Percentiles rank a stretch among this genome's conserved stretches.
Evolutionary conservation across 2,113 vertebrate species (phyloP).

Genomic region (Poicephalus gulielmi): DNA sequence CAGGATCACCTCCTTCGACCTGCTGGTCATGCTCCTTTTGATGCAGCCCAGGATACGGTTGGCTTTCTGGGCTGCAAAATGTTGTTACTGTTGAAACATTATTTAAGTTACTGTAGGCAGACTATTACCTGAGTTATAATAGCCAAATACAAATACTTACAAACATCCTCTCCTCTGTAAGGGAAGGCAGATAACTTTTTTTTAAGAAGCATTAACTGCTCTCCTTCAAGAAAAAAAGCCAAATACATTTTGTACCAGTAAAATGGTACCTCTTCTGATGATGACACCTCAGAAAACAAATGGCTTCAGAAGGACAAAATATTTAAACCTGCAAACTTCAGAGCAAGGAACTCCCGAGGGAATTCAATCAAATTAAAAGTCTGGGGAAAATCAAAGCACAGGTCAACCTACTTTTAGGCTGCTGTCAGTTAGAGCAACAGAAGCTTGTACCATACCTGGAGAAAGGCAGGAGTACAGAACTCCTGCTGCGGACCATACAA

Average conservation of each 20-base stretch:
- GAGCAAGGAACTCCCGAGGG: neutral
- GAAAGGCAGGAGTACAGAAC: neutral
- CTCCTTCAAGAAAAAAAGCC: neutral
- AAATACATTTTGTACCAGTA: neutral
- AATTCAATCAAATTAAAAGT: neutral
- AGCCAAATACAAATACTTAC: neutral
- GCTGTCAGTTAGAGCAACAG: neutral
- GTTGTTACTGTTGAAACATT: neutral
- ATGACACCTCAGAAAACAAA: neutral
- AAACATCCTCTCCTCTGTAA: neutral
- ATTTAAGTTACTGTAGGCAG: neutral
- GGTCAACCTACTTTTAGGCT: neutral
- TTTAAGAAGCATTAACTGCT: neutral
- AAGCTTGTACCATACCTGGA: neutral
- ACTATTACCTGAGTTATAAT: neutral
- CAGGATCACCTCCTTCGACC: too few species aligned
- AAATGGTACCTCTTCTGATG: neutral
- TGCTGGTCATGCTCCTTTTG: too few species aligned
- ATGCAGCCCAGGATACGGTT: too few species aligned
- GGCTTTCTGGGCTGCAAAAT: too few species aligned
- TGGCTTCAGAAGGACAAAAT: neutral
- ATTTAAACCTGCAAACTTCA: neutral
- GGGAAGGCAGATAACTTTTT: neutral
- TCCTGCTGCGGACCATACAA: neutral
- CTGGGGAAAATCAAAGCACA: neutral